Conservation (phyloP, 2,797 vertebrate genomes). For the Syngnathus rostellatus region DNA sequence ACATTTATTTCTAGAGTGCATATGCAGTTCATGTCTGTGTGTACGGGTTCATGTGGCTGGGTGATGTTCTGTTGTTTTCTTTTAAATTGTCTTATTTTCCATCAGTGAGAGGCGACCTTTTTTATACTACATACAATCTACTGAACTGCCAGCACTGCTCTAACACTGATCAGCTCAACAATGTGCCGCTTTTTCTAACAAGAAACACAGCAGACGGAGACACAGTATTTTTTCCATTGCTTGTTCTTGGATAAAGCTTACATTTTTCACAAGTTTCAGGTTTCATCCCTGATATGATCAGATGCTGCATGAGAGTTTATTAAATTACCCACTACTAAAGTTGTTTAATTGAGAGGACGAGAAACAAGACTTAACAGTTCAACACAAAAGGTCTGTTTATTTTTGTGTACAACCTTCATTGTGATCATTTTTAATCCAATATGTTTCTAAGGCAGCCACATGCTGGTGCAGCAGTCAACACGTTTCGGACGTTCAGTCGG, state of each 20-base stretch:
- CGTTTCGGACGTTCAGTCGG: no score
- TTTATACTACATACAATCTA: constrained; percentile 57
- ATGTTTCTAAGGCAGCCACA: background rate
- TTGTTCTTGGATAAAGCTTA: constrained; percentile 36
- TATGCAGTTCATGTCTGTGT: constrained; percentile 29
- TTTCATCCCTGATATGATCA: background rate
- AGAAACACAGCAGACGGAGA: constrained; percentile 47
- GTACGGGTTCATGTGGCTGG: constrained; percentile 22
- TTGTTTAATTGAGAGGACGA: background rate
- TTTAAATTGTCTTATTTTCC: constrained; percentile 43
- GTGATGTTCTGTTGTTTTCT: constrained; percentile 53
- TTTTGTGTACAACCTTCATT: background rate
- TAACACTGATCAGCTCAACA: constrained; percentile 48
- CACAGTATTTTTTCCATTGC: constrained; percentile 39
- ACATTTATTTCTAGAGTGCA: constrained; percentile 56
- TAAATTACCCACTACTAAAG: background rate
- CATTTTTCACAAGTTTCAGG: constrained; percentile 2
- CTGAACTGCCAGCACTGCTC: constrained; percentile 30
- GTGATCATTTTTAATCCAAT: background rate
- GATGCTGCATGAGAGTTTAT: background rate
- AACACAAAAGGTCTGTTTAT: background rate
- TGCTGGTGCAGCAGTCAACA: background rate
- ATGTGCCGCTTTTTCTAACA: constrained; percentile 31
- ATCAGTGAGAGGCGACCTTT: constrained; percentile 24
- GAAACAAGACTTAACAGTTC: background rate